phyloP scores from a whole-genome alignment of 1,140 invertebrate genomes.

The Coenobita brevimanus region DNA sequence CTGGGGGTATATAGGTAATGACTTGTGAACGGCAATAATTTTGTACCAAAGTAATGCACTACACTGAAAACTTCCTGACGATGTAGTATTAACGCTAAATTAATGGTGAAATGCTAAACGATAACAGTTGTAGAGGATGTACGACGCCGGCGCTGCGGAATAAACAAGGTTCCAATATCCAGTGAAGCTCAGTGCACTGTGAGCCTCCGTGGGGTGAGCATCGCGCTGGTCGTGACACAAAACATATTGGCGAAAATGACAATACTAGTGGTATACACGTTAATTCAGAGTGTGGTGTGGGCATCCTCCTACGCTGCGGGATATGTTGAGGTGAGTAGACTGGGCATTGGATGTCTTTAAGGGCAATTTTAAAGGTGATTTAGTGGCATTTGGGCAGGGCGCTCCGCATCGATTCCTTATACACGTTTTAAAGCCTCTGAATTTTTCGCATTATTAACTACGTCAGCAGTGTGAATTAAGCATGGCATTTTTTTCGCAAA shows the following conservation, averaged over 20 bases:
- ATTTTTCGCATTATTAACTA: too few species aligned
- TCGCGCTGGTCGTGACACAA: background rate
- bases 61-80: too few species aligned
- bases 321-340: slow-evolving; percentile 52
- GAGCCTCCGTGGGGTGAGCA: slow-evolving; percentile 44
- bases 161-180: slow-evolving; percentile 59
- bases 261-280: slow-evolving; percentile 53
- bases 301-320: slow-evolving; percentile 51
- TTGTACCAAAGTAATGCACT: too few species aligned
- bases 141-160: slow-evolving; percentile 50
- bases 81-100: too few species aligned
- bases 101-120: background rate
- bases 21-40: too few species aligned
- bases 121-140: slow-evolving; percentile 2
- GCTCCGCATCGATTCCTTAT: slow-evolving; percentile 41
- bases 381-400: slow-evolving; percentile 3
- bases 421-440: slow-evolving; percentile 6
- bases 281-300: slow-evolving; percentile 56
- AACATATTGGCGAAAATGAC: slow-evolving; percentile 45
- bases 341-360: background rate
- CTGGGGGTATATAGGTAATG: too few species aligned
- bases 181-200: slow-evolving; percentile 47
- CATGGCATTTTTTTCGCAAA: too few species aligned
- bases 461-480: too few species aligned
- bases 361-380: background rate